Base-by-base conservation (phyloP, 64 coral and sea anemone genomes). In the Montipora capricornis region DNA sequence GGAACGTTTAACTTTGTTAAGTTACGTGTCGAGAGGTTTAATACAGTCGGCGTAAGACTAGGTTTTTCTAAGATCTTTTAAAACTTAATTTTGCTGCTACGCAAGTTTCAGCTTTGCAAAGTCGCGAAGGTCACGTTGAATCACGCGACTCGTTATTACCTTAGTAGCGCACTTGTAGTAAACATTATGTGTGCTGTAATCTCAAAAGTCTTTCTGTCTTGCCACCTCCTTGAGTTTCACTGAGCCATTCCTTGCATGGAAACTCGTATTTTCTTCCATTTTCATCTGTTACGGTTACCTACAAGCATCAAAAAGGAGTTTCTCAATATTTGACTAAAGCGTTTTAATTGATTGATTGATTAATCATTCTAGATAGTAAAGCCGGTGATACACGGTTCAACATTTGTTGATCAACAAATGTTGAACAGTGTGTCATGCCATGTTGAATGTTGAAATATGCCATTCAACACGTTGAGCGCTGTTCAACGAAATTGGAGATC, bases 181-280 rank as follows among this genome's bases (percentile, higher is more conserved):
- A 46, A 46, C 82, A 86, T 64, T 86, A 86, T 71, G 82, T 49
- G 46, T 51, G 82, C 64, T 70, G 62, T 73, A 86, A 64, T 86
- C 82, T 86, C 15, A 99, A 17, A 15, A 99, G 88, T 68, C 97
- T 57, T 87, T 99, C 97, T 70, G 97, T 99, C 60, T 95, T 96
- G 0, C 97, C 97, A 6, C 97, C 97, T 55, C 97, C 97, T 76
- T 93, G 97, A 16, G 94, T 99, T 79, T 99, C 97, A 80, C 97
- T 99, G 44, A 99, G 76, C 97, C 97, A 99, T 94, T 99, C 95
- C 12, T 96, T 92, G 44, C 97, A 99, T 12, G 95, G 92, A 87
- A 99, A 99, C n/a, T 59, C 90, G 85, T 96, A 99, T 5, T 84
- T 55, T 60, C 91, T 93, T 26, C 97, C 97, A 51, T 96, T 96